Evolutionary conservation across 2,888 invertebrate genomes (phyloP), one percentile per base, ranked within the genome.

Genomic region (Chesias legatella): DNA sequence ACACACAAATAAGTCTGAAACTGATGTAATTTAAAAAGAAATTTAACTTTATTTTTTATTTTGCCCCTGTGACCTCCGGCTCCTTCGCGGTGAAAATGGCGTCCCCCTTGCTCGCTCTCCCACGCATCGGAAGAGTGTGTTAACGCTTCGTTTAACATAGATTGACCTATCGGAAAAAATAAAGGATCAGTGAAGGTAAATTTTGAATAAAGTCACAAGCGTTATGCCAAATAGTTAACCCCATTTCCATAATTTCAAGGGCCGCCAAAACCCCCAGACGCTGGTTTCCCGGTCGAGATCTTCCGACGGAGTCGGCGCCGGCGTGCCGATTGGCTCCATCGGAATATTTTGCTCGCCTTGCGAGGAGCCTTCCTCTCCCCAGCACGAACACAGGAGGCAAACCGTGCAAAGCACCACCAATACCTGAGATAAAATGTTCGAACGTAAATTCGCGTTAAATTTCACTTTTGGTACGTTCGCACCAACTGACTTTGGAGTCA

Each of bases 21-120:
- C 47, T 78, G 74, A 23, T 82, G 72, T 72, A 83, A 62, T 82
- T 83, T 81, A 21, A 83, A 67, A 43, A 80, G 58, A 32, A 83
- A 56, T 63, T 80, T 83, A 3, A 81, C 55, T 65, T 79, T 79
- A 34, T 73, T 81, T 60, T 79, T 80, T 51, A 76, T 40, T 63
- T 73, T 79, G 24, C 62, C 62, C 46, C 52, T 71, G 21, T 53
- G 57, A 20, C 30, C 28, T 41, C n/a, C n/a, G n/a, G n/a, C n/a
- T n/a, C 54, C 54, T 45, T 67, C 62, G n/a, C 57, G 60, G 44
- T 66, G 64, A 36, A 56, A 53, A 48, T 58, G 61, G 44, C 60
- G 67, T 58, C 65, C 63, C 43, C 65, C 59, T 43, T 60, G 50
- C 30, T 60, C 64, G 56, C 62, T 73, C 64, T 73, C 72, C 59